Evolutionary conservation across 2,888 invertebrate species (phyloP), one percentile per base, ranked within the genome.

Genomic region (Anaspis maculata): DNA sequence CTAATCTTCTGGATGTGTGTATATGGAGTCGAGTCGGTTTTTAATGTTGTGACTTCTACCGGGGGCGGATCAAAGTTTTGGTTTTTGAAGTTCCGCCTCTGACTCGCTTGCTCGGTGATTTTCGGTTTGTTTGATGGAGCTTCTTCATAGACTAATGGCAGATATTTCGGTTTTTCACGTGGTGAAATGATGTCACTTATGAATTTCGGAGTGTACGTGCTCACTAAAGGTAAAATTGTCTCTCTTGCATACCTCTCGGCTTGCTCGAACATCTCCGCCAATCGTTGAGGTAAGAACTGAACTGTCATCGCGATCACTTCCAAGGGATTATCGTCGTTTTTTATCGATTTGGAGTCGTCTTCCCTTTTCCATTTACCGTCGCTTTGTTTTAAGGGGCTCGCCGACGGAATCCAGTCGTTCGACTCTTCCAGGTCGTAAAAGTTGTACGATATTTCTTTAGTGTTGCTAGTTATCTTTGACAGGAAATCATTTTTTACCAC

Each of bases 161-260:
- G 51, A 37, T 64, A 66, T 39, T 54, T 58, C 2, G 54, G 56
- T 24, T 48, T 45, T 4, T 51, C 46, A 27, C 43, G 45, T 1
- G 61, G 60, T 3, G 50, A 47, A 10, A 66, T 64, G 25, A 66
- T 58, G 34, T 66, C 64, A 3, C 59, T 51, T 3, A 72, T 64
- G 42, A 85, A 75, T 35, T 77, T 77, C 0, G 86, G 85, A 1
- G 85, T 83, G 59, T 85, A 83, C 25, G 81, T 81, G 9, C 84
- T 84, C 6, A 86, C 83, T 3, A 86, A 59, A 0, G 85, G 85
- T 31, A 85, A 60, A 2, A 86, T 67, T 0, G 83, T 85, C 57
- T 84, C 81, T 31, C 84, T 71, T 0, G 87, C 85, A 59, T 87
- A 87, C 28, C 79, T 72, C 54, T 88, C 88, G 0, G 87, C 88